Percentiles rank a stretch among this genome's conserved stretches.
Conservation (phyloP, 1,140 invertebrate species). For the Zaprionus ghesquierei region DNA sequence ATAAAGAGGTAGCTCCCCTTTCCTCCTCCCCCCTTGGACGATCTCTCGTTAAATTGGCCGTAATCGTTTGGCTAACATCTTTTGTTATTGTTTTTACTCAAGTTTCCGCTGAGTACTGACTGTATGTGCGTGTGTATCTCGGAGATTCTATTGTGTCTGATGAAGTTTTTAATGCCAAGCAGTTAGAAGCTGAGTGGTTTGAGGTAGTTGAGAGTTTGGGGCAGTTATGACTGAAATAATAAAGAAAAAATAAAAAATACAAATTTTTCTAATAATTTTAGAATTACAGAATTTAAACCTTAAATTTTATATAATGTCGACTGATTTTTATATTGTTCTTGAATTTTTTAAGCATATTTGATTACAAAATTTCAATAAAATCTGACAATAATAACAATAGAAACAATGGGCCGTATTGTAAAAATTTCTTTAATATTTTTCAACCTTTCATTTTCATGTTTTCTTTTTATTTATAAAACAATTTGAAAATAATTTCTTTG, state of each 20-base stretch:
- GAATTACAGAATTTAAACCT: not conserved
- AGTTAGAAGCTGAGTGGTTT: not conserved
- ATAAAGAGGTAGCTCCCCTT: constrained; percentile 20
- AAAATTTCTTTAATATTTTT: too few relatives aligned
- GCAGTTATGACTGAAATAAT: not conserved
- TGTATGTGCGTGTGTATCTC: constrained; percentile 42
- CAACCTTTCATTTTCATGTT: too few relatives aligned
- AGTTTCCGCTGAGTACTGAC: constrained; percentile 60
- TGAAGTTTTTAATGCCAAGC: constrained; percentile 6
- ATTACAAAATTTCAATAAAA: too few relatives aligned
- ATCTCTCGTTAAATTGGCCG: constrained; percentile 46
- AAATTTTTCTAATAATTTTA: not conserved
- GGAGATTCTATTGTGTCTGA: constrained; percentile 68
- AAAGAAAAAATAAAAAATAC: not conserved
- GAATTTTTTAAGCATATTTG: too few relatives aligned
- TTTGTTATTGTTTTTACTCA: constrained; percentile 68
- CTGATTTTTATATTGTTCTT: too few relatives aligned
- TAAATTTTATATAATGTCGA: too few relatives aligned
- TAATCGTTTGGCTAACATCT: constrained; percentile 70
- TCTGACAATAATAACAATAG: too few relatives aligned
- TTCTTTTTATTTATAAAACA: too few relatives aligned
- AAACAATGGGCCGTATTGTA: too few relatives aligned
- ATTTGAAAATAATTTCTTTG: too few relatives aligned
- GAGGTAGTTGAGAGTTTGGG: not conserved
- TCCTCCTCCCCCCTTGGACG: not conserved